These are phyloP conservation scores for Helicolenus hilgendorfi DNA, from an alignment of 2,797 vertebrate species.

Conservation along the genomic window DNA sequence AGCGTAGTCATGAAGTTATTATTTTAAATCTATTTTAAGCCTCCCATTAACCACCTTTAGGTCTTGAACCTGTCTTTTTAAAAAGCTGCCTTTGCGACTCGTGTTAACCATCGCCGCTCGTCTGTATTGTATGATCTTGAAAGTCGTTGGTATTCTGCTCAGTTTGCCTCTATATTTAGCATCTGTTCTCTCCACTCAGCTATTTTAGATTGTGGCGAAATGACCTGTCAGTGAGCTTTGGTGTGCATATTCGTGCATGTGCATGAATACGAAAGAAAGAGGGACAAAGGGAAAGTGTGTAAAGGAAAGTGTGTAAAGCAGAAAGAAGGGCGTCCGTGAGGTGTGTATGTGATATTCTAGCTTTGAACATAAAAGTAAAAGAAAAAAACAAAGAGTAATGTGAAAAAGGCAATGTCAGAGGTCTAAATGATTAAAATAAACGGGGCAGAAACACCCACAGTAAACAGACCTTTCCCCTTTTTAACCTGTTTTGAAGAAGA, in stretches of 20 bases:
- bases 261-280: background rate
- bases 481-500: background rate
- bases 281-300: background rate
- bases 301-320: background rate
- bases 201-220: slow-evolving; percentile 62
- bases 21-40: slow-evolving; percentile 2
- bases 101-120: slow-evolving; percentile 16
- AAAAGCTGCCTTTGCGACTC: slow-evolving; percentile 1
- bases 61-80: slow-evolving; percentile 11
- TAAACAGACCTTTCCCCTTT: background rate
- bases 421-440: slow-evolving; percentile 36
- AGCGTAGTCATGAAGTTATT: background rate
- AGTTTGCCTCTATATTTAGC: slow-evolving; percentile 68
- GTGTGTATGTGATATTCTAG: background rate
- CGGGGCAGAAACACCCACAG: slow-evolving; percentile 1
- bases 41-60: slow-evolving; percentile 1
- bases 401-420: slow-evolving; percentile 9
- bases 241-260: background rate
- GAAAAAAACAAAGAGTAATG: slow-evolving; percentile 19
- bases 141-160: slow-evolving; percentile 70
- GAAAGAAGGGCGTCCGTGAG: background rate
- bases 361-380: slow-evolving; percentile 54
- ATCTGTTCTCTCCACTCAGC: slow-evolving; percentile 41
- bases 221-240: slow-evolving; percentile 62
- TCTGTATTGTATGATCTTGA: slow-evolving; percentile 46